phyloP scores from a whole-genome alignment of 2,113 vertebrate species.

The Oenanthe oenanthe region DNA sequence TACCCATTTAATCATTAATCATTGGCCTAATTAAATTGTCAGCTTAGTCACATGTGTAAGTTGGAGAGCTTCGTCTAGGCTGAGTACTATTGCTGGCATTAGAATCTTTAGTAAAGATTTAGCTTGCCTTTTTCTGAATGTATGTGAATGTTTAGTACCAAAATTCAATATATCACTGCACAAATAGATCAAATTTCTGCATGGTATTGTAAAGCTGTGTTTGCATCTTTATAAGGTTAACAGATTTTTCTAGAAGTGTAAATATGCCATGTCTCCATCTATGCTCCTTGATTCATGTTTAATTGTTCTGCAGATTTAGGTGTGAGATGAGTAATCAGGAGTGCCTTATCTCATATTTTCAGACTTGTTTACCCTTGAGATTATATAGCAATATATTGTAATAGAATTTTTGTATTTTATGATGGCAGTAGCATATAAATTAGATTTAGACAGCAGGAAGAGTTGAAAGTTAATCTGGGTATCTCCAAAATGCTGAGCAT shows the following conservation, averaged over 20 bases:
- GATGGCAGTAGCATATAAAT: constrained; percentile 15
- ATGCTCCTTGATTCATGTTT: neutral
- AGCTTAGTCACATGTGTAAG: neutral
- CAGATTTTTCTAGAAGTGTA: neutral
- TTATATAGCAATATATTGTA: neutral
- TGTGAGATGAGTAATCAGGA: neutral
- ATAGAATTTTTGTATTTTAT: constrained; percentile 15
- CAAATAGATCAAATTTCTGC: neutral
- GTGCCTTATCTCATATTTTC: constrained; percentile 23
- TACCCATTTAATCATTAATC: neutral
- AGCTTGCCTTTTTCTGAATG: neutral
- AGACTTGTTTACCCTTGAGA: constrained; percentile 28
- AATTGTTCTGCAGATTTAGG: neutral
- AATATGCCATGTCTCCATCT: neutral
- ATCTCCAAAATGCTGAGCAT: neutral
- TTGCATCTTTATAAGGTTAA: constrained; percentile 1
- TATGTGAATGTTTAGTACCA: neutral
- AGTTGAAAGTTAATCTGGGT: neutral
- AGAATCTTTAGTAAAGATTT: neutral
- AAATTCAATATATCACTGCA: neutral
- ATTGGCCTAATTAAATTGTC: neutral
- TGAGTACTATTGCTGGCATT: neutral
- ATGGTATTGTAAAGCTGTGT: neutral
- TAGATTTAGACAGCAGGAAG: neutral
- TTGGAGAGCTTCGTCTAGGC: neutral